Evolutionary conservation across 2,888 invertebrate species (phyloP).

Genomic region (Anthrax anthrax): DNA sequence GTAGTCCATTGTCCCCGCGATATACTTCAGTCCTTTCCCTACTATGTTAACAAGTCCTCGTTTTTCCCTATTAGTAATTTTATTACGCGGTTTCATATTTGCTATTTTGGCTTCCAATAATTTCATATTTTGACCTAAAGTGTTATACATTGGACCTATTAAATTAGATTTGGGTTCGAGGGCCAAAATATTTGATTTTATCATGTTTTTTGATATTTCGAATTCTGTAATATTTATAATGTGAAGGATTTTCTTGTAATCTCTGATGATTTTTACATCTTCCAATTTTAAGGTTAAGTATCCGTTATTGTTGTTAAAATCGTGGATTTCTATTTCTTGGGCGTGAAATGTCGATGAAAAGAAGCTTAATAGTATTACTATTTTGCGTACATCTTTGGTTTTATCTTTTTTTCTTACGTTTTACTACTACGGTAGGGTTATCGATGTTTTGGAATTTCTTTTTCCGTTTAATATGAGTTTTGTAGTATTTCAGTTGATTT

Average conservation of each 20-base stretch:
- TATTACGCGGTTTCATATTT: too few relatives aligned
- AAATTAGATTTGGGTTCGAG: too few relatives aligned
- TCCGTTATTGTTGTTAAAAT: constrained; percentile 12
- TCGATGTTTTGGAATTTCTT: neutral
- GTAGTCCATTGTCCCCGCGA: too few relatives aligned
- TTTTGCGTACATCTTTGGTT: too few relatives aligned
- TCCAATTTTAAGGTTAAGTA: constrained; percentile 5
- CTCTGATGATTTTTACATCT: constrained; percentile 6
- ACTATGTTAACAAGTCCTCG: too few relatives aligned
- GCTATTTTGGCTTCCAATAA: too few relatives aligned
- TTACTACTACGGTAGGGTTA: neutral
- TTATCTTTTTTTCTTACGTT: constrained; percentile 1
- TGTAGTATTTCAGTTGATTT: constrained; percentile 13
- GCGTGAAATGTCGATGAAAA: neutral
- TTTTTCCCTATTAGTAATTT: too few relatives aligned
- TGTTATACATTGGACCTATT: too few relatives aligned
- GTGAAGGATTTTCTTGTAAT: constrained; percentile 10
- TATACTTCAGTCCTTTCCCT: too few relatives aligned
- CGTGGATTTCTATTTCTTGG: constrained; percentile 1
- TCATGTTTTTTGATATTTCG: constrained; percentile 5
- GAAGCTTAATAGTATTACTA: neutral
- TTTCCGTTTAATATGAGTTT: constrained; percentile 8
- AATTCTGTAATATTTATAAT: constrained; percentile 10
- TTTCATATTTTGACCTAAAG: constrained; percentile 6
- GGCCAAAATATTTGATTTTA: too few relatives aligned